These are phyloP conservation scores for Dryobates pubescens DNA, from an alignment of 2,797 vertebrate species.

Conservation along the genomic window DNA sequence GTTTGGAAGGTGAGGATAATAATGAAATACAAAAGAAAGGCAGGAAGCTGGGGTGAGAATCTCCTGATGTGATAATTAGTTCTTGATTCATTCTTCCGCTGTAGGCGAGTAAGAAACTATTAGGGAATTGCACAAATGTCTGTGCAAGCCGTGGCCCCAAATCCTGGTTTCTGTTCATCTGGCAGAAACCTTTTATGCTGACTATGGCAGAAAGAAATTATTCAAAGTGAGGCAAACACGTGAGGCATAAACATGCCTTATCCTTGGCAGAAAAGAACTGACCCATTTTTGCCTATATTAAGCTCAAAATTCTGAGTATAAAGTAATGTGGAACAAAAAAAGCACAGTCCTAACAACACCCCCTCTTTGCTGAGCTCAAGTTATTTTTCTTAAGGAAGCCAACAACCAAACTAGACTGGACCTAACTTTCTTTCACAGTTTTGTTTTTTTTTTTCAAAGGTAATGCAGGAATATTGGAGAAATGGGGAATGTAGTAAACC, in stretches of 20 bases:
- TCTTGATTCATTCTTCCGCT: conserved; percentile 55
- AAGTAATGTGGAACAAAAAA: background rate
- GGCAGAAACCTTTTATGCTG: conserved; percentile 9
- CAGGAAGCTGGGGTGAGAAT: conserved; percentile 63
- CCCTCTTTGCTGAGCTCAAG: background rate
- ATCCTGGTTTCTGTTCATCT: conserved; percentile 45
- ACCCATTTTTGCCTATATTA: background rate
- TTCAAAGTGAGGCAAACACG: background rate
- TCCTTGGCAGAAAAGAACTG: background rate
- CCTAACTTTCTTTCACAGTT: background rate
- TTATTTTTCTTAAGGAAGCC: background rate
- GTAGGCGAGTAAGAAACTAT: conserved; percentile 39
- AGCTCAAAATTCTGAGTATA: background rate
- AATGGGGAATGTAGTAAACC: background rate
- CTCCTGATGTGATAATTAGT: conserved; percentile 62
- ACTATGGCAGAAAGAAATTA: conserved; percentile 29
- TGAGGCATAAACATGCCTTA: background rate
- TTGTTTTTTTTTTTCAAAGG: background rate
- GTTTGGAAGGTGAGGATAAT: conserved; percentile 8
- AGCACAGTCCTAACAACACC: background rate
- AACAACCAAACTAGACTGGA: background rate
- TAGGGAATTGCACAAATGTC: conserved; percentile 46
- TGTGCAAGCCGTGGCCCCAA: conserved; percentile 10
- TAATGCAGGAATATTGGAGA: background rate
- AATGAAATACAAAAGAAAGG: conserved; percentile 44